These are phyloP conservation scores for Sphenopsis melanotis DNA, from an alignment of 2,797 vertebrate species.

Conservation along the genomic window DNA sequence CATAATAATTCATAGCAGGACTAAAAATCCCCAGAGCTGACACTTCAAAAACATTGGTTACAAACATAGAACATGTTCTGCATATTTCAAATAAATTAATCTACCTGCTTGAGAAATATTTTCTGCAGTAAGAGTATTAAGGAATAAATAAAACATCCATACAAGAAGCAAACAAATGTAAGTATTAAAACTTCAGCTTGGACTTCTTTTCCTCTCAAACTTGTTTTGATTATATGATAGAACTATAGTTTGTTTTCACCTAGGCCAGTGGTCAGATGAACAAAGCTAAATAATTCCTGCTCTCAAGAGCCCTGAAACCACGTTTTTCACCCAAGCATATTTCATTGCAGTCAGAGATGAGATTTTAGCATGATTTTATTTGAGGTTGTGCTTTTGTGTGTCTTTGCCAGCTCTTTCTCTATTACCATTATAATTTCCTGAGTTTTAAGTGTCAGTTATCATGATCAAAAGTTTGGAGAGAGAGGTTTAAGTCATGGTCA, in stretches of 20 bases:
- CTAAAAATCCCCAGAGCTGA: background rate
- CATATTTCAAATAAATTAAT: background rate
- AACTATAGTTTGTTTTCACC: background rate
- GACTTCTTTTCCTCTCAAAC: background rate
- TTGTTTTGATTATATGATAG: background rate
- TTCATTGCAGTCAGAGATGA: background rate
- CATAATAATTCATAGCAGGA: background rate
- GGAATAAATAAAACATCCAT: background rate
- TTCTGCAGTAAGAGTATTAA: background rate
- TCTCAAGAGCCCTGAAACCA: background rate
- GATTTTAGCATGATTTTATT: background rate
- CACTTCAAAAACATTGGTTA: background rate
- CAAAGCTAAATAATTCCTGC: background rate
- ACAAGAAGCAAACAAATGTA: background rate
- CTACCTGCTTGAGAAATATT: background rate
- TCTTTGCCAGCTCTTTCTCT: background rate
- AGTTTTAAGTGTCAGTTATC: slow-evolving; percentile 3
- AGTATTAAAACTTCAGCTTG: background rate
- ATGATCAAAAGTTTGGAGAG: background rate
- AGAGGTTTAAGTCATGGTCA: background rate
- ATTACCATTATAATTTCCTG: background rate
- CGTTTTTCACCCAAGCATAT: background rate
- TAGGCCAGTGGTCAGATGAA: background rate
- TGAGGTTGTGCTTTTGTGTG: background rate
- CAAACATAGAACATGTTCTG: background rate